phyloP scores from a whole-genome alignment of 2,113 vertebrate species.

The Nettapus auritus region DNA sequence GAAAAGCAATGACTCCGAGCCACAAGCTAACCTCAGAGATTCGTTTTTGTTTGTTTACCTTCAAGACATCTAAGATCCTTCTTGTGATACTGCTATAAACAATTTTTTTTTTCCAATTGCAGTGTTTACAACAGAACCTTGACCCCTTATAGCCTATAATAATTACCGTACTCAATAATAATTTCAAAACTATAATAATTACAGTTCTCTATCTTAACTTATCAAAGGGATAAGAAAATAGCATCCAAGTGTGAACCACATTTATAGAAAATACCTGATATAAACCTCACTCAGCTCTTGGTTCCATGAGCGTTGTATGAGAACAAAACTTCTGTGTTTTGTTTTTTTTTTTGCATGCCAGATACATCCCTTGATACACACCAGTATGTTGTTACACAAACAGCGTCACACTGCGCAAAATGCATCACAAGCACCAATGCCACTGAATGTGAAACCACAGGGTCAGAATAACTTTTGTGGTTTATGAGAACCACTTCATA shows the following conservation, averaged over 20 bases:
- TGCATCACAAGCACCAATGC: background rate
- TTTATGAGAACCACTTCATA: background rate
- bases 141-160: background rate
- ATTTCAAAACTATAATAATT: background rate
- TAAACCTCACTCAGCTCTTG: background rate
- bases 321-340: accelerated
- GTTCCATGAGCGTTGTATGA: background rate
- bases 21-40: conserved; percentile 8
- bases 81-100: conserved; percentile 9
- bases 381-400: background rate
- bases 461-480: background rate
- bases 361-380: background rate
- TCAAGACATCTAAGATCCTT: conserved; percentile 3
- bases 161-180: background rate
- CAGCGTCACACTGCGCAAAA: background rate
- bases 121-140: conserved; percentile 4
- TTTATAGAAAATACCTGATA: background rate
- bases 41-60: conserved; percentile 19
- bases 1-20: background rate
- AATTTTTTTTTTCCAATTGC: conserved; percentile 1
- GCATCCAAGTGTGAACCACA: background rate
- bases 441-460: background rate
- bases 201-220: background rate
- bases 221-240: background rate
- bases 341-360: background rate